Conservation (phyloP, 2,797 vertebrate genomes). For the Cyprinella venusta region DNA sequence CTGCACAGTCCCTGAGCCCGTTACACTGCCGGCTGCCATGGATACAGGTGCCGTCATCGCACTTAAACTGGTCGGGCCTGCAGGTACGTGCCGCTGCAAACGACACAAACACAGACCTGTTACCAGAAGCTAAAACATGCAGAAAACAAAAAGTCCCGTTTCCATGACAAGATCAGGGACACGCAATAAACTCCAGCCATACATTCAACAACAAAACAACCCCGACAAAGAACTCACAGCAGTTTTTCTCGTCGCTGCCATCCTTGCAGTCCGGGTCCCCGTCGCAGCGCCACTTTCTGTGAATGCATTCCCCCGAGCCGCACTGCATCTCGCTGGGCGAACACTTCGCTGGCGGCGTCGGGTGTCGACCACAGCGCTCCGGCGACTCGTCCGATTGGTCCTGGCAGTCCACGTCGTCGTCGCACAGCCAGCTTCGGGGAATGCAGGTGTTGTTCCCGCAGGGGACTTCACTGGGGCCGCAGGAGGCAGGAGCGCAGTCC, state of each 20-base stretch:
- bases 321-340: conserved; percentile 88
- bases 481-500: conserved; percentile 87
- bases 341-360: conserved; percentile 83
- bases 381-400: conserved; percentile 93
- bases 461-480: conserved; percentile 88
- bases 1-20: conserved; percentile 88
- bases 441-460: conserved; percentile 92
- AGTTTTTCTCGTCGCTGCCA: conserved; percentile 93
- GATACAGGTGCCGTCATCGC: conserved; percentile 92
- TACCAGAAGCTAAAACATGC: neutral
- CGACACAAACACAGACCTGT: conserved; percentile 28
- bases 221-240: conserved; percentile 82
- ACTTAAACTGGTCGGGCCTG: conserved; percentile 91
- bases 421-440: conserved; percentile 93
- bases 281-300: conserved; percentile 95
- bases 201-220: neutral
- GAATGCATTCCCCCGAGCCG: conserved; percentile 92
- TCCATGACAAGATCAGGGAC: neutral
- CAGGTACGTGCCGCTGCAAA: conserved; percentile 88
- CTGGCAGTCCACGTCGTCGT: conserved; percentile 92
- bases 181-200: neutral
- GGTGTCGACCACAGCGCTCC: conserved; percentile 86
- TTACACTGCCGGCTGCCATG: conserved; percentile 91
- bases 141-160: neutral
- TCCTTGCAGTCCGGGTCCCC: conserved; percentile 97